Evolutionary conservation across 2,888 invertebrate species (phyloP).

Genomic region (Polymixis lichenea): DNA sequence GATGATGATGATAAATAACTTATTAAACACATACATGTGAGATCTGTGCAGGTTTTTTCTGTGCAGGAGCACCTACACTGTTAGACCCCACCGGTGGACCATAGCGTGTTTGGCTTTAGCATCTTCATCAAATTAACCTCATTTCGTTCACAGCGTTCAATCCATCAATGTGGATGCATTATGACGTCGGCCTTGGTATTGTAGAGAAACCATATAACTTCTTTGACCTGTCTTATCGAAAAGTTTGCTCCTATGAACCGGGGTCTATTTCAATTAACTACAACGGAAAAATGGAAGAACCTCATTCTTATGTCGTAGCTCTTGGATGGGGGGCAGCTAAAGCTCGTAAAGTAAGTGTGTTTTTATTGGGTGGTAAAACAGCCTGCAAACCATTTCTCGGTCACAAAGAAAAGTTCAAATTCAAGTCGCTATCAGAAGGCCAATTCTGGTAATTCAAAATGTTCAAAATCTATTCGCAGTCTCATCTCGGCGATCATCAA

Average conservation of each 20-base stretch:
- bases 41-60: neutral
- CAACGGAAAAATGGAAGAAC: constrained; percentile 23
- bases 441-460: too few species aligned
- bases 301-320: constrained; percentile 10
- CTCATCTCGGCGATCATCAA: too few species aligned
- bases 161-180: constrained; percentile 37
- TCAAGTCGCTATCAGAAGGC: neutral
- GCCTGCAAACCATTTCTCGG: neutral
- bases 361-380: neutral
- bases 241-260: constrained; percentile 48
- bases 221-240: constrained; percentile 31
- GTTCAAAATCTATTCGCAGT: too few species aligned
- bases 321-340: constrained; percentile 49
- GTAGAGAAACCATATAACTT: constrained; percentile 56
- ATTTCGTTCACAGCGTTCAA: constrained; percentile 32
- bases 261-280: constrained; percentile 34
- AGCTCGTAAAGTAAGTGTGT: constrained; percentile 33
- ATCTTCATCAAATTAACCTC: neutral
- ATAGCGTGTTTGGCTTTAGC: neutral
- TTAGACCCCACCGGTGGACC: too few species aligned
- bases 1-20: neutral
- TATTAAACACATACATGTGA: neutral
- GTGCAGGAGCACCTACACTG: too few species aligned
- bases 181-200: constrained; percentile 50
- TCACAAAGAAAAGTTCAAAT: neutral